phyloP scores from a whole-genome alignment of 2,113 vertebrate genomes.

The human (Homo sapiens) region GRCh38 chr4:35926001-35926500 shows the following conservation, averaged over 20 bases:
- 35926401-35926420: conserved; percentile 45
- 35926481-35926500: not conserved
- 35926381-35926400: not conserved
- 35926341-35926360: conserved; percentile 22
- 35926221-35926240: conserved; percentile 15
- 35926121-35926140: not conserved
- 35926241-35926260: not conserved
- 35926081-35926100: not conserved
- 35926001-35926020: not conserved
- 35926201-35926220: conserved; percentile 22
- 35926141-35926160: not conserved
- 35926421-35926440: conserved; percentile 33
- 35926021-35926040: not conserved
- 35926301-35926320: not conserved
- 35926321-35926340: not conserved
- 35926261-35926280: not conserved
- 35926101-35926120: not conserved
- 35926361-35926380: conserved; percentile 30
- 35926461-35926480: conserved; percentile 42
- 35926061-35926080: not conserved
- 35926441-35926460: conserved; percentile 46
- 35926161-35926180: conserved; percentile 3
- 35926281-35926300: not conserved
- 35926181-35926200: not conserved
- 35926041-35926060: not conserved